These are phyloP conservation scores for Plodia interpunctella DNA, from an alignment of 1,140 invertebrate genomes.

Conservation along the genomic window DNA sequence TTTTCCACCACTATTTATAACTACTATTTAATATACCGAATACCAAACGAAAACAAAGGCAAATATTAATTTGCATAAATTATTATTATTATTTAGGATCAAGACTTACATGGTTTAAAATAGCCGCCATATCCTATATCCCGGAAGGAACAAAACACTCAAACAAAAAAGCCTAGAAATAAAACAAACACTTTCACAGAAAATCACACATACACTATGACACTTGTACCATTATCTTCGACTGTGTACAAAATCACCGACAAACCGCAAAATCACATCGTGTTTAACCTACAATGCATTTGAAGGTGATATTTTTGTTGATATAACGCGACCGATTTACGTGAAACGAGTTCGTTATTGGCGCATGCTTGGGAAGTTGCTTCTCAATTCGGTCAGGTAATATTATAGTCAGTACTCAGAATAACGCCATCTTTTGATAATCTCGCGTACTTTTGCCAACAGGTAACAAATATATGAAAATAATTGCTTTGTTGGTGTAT, in stretches of 20 bases:
- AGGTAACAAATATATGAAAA: no score
- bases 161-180: constrained; percentile 5
- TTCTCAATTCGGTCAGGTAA: constrained; percentile 53
- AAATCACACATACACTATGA: constrained; percentile 32
- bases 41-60: neutral
- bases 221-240: constrained; percentile 42
- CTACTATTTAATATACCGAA: neutral
- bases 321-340: constrained; percentile 49
- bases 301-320: constrained; percentile 77
- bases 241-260: constrained; percentile 60
- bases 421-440: constrained; percentile 48
- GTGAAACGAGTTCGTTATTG: constrained; percentile 22
- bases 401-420: constrained; percentile 21
- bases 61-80: neutral
- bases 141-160: constrained; percentile 10
- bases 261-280: constrained; percentile 68
- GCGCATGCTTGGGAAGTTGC: constrained; percentile 14
- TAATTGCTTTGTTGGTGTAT: no score
- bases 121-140: constrained; percentile 43
- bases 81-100: neutral
- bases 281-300: constrained; percentile 76
- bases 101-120: constrained; percentile 47
- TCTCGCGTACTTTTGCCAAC: neutral
- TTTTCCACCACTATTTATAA: neutral
- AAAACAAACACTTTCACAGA: constrained; percentile 14